Evolutionary conservation across 2,797 vertebrate genomes (phyloP).

Genomic region (Naso thynnoides): DNA sequence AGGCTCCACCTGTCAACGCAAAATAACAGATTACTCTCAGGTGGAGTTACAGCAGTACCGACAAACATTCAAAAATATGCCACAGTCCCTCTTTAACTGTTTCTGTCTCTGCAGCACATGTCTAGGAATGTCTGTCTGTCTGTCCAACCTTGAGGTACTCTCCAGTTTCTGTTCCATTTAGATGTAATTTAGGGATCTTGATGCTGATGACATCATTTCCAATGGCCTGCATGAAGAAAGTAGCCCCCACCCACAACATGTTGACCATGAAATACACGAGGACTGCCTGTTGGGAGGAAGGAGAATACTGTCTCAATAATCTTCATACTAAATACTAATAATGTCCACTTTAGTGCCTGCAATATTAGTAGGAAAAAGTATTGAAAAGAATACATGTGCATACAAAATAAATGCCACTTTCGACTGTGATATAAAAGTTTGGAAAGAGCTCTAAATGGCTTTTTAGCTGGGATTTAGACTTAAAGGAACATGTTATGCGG

Average conservation of each 20-base stretch:
- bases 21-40: conserved; percentile 9
- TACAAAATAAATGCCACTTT: background rate
- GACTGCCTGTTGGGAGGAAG: conserved; percentile 77
- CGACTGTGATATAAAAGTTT: background rate
- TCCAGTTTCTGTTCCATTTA: conserved; percentile 62
- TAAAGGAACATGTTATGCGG: no score
- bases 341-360: background rate
- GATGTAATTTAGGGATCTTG: conserved; percentile 79
- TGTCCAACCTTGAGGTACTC: conserved; percentile 70
- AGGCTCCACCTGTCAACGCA: conserved; percentile 82
- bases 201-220: conserved; percentile 84
- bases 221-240: conserved; percentile 87
- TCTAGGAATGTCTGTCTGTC: background rate
- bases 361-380: background rate
- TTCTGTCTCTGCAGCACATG: background rate
- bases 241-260: conserved; percentile 88
- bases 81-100: background rate
- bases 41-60: background rate
- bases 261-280: conserved; percentile 89
- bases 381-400: background rate
- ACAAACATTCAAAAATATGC: conserved; percentile 1
- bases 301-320: background rate
- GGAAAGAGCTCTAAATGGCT: background rate
- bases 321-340: background rate
- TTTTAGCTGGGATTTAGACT: no score